Conservation (phyloP, 1,140 invertebrate genomes). For the Ganaspis sp. region DNA sequence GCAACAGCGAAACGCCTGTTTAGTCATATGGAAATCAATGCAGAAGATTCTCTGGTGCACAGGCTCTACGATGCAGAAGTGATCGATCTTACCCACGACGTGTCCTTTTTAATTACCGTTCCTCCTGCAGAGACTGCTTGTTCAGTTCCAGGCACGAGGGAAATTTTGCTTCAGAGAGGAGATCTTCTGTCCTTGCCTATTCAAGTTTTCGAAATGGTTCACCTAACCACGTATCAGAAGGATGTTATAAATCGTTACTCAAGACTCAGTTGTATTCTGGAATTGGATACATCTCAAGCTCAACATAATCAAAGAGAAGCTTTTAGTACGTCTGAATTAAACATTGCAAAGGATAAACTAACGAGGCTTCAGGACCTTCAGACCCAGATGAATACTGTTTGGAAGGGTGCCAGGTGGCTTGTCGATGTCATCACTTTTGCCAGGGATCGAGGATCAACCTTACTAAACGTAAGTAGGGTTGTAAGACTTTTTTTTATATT, state of each 20-base stretch:
- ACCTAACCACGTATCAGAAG: constrained; percentile 92
- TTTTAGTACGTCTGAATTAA: constrained; percentile 92
- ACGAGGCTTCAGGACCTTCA: constrained; percentile 89
- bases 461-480: constrained; percentile 65
- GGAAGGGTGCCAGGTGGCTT: constrained; percentile 96
- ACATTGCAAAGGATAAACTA: constrained; percentile 89
- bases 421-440: constrained; percentile 96
- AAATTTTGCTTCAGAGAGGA: constrained; percentile 86
- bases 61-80: constrained; percentile 94
- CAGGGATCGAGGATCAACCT: constrained; percentile 82
- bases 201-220: constrained; percentile 95
- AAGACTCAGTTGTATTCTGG: constrained; percentile 92
- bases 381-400: constrained; percentile 87
- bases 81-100: constrained; percentile 90
- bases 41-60: constrained; percentile 82
- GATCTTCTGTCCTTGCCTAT: constrained; percentile 92
- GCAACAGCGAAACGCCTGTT: constrained; percentile 84
- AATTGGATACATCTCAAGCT: constrained; percentile 93
- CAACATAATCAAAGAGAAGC: constrained; percentile 95
- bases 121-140: constrained; percentile 93
- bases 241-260: constrained; percentile 93
- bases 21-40: constrained; percentile 86
- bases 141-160: constrained; percentile 90
- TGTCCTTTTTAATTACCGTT: constrained; percentile 92
- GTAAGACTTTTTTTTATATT: too few species aligned